Conservation (phyloP, 2,797 vertebrate genomes). For the Limnodromus scolopaceus region DNA sequence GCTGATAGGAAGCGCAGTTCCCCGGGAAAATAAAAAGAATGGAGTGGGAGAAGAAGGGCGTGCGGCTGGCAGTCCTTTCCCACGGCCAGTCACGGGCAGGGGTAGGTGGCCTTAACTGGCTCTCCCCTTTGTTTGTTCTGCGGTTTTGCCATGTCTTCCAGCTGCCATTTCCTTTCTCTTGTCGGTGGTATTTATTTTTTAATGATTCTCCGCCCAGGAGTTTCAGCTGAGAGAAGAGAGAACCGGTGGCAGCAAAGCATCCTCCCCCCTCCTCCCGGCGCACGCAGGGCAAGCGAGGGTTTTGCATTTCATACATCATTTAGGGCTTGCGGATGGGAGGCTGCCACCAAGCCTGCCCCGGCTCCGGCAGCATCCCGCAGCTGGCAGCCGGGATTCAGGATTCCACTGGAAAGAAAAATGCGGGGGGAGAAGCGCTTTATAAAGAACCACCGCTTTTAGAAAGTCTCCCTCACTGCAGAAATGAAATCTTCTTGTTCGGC, state of each 20-base stretch:
- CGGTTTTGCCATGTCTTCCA: conserved; percentile 46
- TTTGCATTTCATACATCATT: conserved; percentile 62
- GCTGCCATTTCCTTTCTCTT: conserved; percentile 49
- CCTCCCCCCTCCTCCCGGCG: neutral
- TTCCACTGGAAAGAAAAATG: neutral
- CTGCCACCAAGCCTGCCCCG: neutral
- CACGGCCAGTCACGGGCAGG: neutral
- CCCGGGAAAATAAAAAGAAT: neutral
- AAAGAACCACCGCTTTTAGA: neutral
- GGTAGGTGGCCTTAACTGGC: neutral
- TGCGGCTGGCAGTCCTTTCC: neutral
- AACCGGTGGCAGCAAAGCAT: neutral
- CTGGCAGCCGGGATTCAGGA: neutral
- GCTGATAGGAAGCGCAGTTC: conserved; percentile 28
- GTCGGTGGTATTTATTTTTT: conserved; percentile 40
- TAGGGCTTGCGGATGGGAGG: conserved; percentile 24
- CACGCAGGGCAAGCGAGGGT: neutral
- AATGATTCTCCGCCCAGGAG: conserved; percentile 50
- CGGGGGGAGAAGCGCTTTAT: neutral
- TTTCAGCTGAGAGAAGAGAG: conserved; percentile 54
- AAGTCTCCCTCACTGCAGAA: neutral
- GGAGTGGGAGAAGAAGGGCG: neutral
- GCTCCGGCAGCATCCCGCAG: neutral
- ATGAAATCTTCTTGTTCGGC: neutral
- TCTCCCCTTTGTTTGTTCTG: conserved; percentile 21